phyloP scores from a whole-genome alignment of 2,113 vertebrate species.

The Tylochromis polylepis region DNA sequence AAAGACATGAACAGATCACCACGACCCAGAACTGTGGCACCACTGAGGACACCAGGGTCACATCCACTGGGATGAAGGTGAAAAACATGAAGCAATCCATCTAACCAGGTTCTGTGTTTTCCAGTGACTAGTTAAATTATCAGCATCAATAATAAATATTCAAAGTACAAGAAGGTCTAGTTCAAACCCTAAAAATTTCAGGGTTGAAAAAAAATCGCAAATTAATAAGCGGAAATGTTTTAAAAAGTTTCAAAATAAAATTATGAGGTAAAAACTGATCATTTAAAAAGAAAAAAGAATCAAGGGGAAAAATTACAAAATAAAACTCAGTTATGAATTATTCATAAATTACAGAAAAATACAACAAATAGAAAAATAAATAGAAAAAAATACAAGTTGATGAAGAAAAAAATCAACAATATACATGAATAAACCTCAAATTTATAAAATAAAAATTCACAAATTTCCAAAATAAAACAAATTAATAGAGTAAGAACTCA shows the following conservation, averaged over 20 bases:
- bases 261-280: not conserved
- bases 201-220: not conserved
- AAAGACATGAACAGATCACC: not conserved
- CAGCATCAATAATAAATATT: not conserved
- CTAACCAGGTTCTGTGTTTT: not conserved
- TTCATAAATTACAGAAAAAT: no score
- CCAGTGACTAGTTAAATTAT: not conserved
- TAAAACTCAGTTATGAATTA: not conserved
- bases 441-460: not conserved
- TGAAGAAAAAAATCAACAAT: not conserved
- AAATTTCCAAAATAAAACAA: not conserved
- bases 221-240: not conserved
- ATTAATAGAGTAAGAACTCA: no score
- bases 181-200: not conserved
- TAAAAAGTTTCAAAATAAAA: not conserved
- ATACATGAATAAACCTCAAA: not conserved
- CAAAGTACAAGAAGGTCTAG: not conserved
- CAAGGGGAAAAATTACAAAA: not conserved
- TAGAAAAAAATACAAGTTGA: not conserved
- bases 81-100: not conserved
- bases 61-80: not conserved
- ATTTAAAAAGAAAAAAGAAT: not conserved
- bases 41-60: not conserved
- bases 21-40: not conserved
- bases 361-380: not conserved